phyloP scores from a whole-genome alignment of 2,797 vertebrate species.

The Otus scops region DNA sequence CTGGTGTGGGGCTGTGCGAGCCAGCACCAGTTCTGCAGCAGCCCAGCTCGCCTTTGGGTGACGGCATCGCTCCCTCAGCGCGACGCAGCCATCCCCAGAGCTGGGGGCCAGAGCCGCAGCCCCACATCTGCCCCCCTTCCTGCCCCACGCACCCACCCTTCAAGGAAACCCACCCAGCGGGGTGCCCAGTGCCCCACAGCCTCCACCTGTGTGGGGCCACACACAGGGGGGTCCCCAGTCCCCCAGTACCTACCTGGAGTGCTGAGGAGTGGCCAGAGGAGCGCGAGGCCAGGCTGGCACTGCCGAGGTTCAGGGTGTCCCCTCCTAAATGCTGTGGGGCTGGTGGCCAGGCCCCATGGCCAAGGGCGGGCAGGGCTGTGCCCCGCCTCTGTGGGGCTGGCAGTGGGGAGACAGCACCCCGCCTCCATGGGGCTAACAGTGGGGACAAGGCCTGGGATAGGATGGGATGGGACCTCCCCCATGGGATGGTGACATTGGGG shows the following conservation, averaged over 20 bases:
- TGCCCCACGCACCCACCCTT: background rate
- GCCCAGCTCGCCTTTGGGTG: background rate
- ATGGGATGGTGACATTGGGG: background rate
- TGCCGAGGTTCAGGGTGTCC: background rate
- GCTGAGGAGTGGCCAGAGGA: background rate
- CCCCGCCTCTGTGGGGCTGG: background rate
- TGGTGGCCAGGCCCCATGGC: background rate
- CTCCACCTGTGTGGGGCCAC: background rate
- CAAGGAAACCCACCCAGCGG: accelerated
- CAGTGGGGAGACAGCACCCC: background rate
- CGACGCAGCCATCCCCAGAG: background rate
- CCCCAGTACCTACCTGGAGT: background rate
- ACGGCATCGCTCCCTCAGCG: background rate
- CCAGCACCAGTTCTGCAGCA: background rate
- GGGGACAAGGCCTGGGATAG: background rate
- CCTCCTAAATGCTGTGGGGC: slow-evolving; percentile 45
- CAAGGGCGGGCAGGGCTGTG: background rate
- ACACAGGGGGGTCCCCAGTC: background rate
- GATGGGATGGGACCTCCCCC: background rate
- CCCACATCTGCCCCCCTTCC: background rate
- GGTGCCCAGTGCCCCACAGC: background rate
- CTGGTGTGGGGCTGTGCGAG: background rate
- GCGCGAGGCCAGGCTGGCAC: accelerated
- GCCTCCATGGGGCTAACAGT: too few species aligned
- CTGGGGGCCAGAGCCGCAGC: background rate